Evolutionary conservation across 2,888 invertebrate species (phyloP).

Genomic region (Schrankia costaestrigalis): DNA sequence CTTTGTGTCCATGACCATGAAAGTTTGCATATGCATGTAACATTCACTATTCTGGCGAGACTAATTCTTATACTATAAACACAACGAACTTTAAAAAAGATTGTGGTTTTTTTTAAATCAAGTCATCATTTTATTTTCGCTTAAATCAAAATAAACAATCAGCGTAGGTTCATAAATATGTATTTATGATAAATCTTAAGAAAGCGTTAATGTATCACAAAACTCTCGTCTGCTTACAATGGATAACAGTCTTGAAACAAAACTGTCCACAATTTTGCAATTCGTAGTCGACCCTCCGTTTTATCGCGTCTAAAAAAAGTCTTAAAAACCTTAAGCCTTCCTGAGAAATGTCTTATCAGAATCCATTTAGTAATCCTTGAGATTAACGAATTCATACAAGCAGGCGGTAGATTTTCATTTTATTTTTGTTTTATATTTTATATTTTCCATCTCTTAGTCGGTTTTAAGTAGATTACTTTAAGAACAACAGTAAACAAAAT

Average conservation of each 20-base stretch:
- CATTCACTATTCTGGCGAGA: too few relatives aligned
- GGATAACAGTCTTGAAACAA: slow-evolving; percentile 21
- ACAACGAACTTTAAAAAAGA: too few relatives aligned
- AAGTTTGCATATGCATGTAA: too few relatives aligned
- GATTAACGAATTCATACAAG: slow-evolving; percentile 36
- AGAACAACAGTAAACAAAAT: slow-evolving; percentile 33
- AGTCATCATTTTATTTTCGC: too few relatives aligned
- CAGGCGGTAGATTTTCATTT: slow-evolving; percentile 13
- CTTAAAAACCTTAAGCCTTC: slow-evolving; percentile 31
- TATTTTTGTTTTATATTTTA: slow-evolving; percentile 29
- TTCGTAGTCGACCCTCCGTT: slow-evolving; percentile 23
- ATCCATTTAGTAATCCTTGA: slow-evolving; percentile 33
- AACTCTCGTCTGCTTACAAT: slow-evolving; percentile 16
- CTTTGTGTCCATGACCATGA: too few relatives aligned
- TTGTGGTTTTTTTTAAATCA: too few relatives aligned
- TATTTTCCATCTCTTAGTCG: slow-evolving; percentile 16
- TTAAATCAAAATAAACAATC: neutral
- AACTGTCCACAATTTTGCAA: slow-evolving; percentile 21
- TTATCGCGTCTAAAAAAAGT: slow-evolving; percentile 21
- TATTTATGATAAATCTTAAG: slow-evolving; percentile 1
- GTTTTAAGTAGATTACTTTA: slow-evolving; percentile 31
- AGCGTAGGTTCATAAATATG: slow-evolving; percentile 3
- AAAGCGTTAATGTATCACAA: slow-evolving; percentile 14
- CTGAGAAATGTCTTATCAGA: slow-evolving; percentile 31
- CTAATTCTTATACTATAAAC: too few relatives aligned